Evolutionary conservation across 2,888 invertebrate genomes (phyloP), one percentile per base, ranked within the genome.

Genomic region (Trilocha varians): DNA sequence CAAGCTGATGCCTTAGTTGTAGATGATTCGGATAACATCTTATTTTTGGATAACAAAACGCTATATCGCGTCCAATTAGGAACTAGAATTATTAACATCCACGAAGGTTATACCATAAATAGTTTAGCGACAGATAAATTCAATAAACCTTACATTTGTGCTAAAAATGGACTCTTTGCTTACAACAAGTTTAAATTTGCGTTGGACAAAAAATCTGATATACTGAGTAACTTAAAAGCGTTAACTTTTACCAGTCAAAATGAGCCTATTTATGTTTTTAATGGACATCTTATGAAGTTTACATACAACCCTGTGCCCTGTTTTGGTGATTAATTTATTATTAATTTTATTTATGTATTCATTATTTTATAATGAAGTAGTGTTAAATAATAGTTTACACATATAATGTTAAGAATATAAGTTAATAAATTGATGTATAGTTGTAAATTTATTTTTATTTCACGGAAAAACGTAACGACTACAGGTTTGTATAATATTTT

Each of bases 151-250:
- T 75, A 62, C 45, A 48, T 77, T 1, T 61, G 69, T 39, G 64
- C 78, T 0, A 65, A 55, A 1, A 66, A 66, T 39, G 83, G 80
- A 1, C 41, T 80, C 0, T 82, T 65, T 38, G 59, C 66, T 0
- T 84, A 82, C 36, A 82, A 84, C 56, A 80, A 78, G 39, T 80
- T 74, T 43, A 84, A 82, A 42, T 82, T 65, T 44, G 74, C 66
- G 1, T 59, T 79, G 39, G 82, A 82, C 46, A 80, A 70, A 49
- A 60, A 72, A 5, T 63, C 71, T 2, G 57, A 68, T 46, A 51
- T 13, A 5, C 49, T 82, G 15, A 61, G 38, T 34, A 62, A 73
- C 55, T 46, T 82, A 14, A 74, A 53, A 50, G 70, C 70, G 18
- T 42, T 83, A 1, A 60, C 71, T 0, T 84, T 84, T 61, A 66